phyloP scores from a whole-genome alignment of 2,888 invertebrate genomes.

The Chrysolina americana region DNA sequence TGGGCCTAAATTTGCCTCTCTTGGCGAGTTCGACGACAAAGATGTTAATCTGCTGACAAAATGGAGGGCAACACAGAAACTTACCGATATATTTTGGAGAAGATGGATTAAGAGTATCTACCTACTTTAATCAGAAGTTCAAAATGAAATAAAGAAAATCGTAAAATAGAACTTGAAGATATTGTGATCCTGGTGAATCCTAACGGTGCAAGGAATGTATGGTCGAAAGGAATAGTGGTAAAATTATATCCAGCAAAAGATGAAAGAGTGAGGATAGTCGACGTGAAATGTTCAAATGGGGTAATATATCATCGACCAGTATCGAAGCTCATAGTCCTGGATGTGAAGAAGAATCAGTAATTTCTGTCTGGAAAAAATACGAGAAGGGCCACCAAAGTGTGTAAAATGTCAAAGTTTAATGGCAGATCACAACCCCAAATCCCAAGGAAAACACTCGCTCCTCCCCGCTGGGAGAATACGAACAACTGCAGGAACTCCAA shows the following conservation, averaged over 20 bases:
- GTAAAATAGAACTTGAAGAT: neutral
- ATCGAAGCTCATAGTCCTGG: neutral
- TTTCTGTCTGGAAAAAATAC: neutral
- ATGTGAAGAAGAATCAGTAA: neutral
- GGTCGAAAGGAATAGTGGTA: neutral
- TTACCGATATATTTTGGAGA: conserved; percentile 2
- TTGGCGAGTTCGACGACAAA: neutral
- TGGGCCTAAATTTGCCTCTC: neutral
- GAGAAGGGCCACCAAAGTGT: too few relatives aligned
- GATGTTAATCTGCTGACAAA: conserved; percentile 19
- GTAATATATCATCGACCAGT: neutral
- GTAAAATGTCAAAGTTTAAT: too few relatives aligned
- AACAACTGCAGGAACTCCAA: too few relatives aligned
- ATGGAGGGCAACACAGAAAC: conserved; percentile 22
- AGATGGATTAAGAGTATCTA: neutral
- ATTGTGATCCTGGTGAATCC: neutral
- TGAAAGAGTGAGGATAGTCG: neutral
- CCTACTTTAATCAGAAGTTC: too few relatives aligned
- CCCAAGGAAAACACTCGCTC: too few relatives aligned
- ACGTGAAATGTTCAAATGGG: neutral
- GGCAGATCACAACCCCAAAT: too few relatives aligned
- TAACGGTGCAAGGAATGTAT: neutral
- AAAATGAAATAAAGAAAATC: neutral
- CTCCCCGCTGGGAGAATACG: too few relatives aligned
- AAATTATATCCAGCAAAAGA: neutral